Evolutionary conservation across 2,888 invertebrate genomes (phyloP).

Genomic region (Marronus borbonicus): DNA sequence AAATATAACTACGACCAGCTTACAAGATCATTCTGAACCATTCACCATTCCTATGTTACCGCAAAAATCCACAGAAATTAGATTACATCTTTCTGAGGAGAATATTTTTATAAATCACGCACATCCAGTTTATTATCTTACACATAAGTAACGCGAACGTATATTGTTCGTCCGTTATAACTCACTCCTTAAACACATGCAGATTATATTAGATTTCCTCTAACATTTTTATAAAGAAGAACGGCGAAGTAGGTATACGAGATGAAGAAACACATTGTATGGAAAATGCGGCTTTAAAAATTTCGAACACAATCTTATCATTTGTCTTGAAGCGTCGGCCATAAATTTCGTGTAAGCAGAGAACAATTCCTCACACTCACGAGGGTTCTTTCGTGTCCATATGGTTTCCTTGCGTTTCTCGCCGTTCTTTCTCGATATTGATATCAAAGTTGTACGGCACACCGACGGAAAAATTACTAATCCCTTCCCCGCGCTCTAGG

Average conservation of each 20-base stretch:
- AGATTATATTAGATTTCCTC: constrained; percentile 39
- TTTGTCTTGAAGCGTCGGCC: constrained; percentile 83
- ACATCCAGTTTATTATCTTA: constrained; percentile 4
- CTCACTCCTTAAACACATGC: constrained; percentile 38
- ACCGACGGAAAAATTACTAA: constrained; percentile 45
- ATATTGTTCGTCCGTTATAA: constrained; percentile 1
- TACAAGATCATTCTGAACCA: too few species aligned
- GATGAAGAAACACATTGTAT: constrained; percentile 54
- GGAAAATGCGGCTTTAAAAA: constrained; percentile 83
- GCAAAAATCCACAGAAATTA: too few species aligned
- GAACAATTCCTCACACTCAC: constrained; percentile 69
- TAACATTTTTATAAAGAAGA: constrained; percentile 37
- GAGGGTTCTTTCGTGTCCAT: constrained; percentile 51
- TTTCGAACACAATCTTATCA: constrained; percentile 85
- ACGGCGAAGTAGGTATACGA: constrained; percentile 12
- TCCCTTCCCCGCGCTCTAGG: constrained; percentile 10
- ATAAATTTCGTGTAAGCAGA: constrained; percentile 81
- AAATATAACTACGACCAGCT: too few species aligned
- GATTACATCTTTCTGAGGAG: background rate
- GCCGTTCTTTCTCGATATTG: constrained; percentile 46
- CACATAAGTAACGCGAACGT: background rate
- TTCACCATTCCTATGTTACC: too few species aligned
- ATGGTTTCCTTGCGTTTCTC: constrained; percentile 47
- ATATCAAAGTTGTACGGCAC: constrained; percentile 41
- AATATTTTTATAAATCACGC: constrained; percentile 7